Evolutionary conservation across 1,140 invertebrate species (phyloP), one percentile per base, ranked within the genome.

Genomic region (Hycleus cichorii): DNA sequence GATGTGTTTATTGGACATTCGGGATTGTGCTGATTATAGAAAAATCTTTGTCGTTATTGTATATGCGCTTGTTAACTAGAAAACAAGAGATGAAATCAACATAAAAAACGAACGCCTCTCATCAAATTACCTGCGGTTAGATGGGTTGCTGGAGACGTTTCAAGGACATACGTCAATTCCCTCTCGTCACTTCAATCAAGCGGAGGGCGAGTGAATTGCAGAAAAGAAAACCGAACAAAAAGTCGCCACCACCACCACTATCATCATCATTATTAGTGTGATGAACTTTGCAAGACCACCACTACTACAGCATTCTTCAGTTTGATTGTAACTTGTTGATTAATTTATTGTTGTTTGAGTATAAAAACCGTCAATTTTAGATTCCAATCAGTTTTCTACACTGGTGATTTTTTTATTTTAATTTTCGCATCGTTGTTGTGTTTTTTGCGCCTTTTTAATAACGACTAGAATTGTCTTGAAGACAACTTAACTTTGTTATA

Each of bases 81-180:
- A 57, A 58, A 63, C 63, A 57, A 63, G 65, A 67, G 60, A 64
- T 59, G 63, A 32, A 32, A 32, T 18, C 18, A 18, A 18, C 18
- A 18, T 18, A 18, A 18, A 18, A 18, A 18, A 18, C 18, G 18
- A 18, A 18, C 18, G 18, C 18, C 18, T 46, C 59, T 64, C 63
- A 63, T 67, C 65, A 64, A 61, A 66, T 66, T 66, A 66, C 64
- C 62, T 64, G 32, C 32, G 32, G 32, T 32, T 32, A 32, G 32
- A 32, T 32, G 32, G 7, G 32, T 5, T 32, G 32, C 4, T 32
- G 62, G 18, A 47, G 47, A 53, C 52, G 39, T 52, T 56, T 60
- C 64, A 66, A 66, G 64, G 64, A 57, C 64, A 51, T 7, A 4
- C 46, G 58, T 51, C 64, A 49, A 47, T 49, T 52, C 46, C 46